Evolutionary conservation across 2,888 invertebrate species (phyloP).

Genomic region (Apamea anceps): DNA sequence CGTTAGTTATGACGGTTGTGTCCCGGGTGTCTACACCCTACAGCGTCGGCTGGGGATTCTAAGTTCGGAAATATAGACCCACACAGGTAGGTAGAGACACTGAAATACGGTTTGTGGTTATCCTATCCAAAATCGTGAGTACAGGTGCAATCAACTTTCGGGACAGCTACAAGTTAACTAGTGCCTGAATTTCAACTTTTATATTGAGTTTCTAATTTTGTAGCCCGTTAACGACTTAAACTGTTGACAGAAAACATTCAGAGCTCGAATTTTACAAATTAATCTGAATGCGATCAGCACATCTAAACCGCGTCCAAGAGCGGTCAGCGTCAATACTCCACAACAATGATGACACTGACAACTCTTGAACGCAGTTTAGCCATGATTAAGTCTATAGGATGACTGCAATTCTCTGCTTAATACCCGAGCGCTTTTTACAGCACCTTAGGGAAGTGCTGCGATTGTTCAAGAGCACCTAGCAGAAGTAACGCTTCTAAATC

Average conservation of each 20-base stretch:
- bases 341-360: background rate
- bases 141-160: background rate
- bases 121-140: background rate
- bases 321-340: background rate
- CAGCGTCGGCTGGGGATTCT: background rate
- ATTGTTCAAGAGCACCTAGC: background rate
- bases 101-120: conserved; percentile 8
- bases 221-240: background rate
- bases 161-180: background rate
- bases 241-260: background rate
- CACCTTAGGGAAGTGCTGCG: background rate
- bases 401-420: background rate
- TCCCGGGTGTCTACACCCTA: background rate
- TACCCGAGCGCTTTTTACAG: background rate
- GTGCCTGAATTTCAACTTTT: too few species aligned
- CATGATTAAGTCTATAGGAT: background rate
- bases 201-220: background rate
- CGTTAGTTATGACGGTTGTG: conserved; percentile 7
- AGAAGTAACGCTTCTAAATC: conserved; percentile 17
- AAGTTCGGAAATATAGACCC: conserved; percentile 3
- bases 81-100: too few species aligned
- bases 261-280: background rate
- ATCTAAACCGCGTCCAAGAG: background rate
- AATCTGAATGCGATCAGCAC: background rate
- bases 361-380: background rate